Percentiles rank a stretch among this genome's conserved stretches.
Evolutionary conservation across 2,113 vertebrate species (phyloP).

Genomic region (Psilopsiagon aymara): DNA sequence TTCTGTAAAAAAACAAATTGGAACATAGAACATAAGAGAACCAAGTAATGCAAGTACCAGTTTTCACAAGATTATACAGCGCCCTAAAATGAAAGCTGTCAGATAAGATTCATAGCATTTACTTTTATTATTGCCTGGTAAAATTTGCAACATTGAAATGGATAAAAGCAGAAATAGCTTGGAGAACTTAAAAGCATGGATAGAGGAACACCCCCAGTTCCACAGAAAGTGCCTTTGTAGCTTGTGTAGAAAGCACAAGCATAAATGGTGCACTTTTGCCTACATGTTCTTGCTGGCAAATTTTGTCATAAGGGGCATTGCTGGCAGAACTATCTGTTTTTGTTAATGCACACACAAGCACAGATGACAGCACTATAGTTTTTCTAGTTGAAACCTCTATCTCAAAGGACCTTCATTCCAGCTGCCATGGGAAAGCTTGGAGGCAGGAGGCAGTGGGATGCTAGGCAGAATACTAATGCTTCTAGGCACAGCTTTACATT

Average conservation of each 20-base stretch:
- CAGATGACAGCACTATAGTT: not conserved
- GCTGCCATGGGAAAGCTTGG: not conserved
- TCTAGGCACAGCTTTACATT: not conserved
- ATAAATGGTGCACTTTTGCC: not conserved
- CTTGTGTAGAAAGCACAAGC: not conserved
- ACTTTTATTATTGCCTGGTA: not conserved
- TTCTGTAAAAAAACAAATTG: not conserved
- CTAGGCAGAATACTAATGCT: not conserved
- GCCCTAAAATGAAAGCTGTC: not conserved
- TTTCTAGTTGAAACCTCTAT: not conserved
- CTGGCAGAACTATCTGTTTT: not conserved
- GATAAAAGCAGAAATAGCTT: not conserved
- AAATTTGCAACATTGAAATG: not conserved
- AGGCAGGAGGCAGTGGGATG: not conserved
- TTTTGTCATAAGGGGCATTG: fast-evolving
- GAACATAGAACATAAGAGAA: not conserved
- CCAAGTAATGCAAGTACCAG: not conserved
- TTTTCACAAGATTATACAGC: not conserved
- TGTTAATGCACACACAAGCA: not conserved
- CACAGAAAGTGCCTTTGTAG: not conserved
- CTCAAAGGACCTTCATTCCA: not conserved
- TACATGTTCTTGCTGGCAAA: not conserved
- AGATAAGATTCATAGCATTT: not conserved
- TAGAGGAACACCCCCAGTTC: not conserved
- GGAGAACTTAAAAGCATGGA: not conserved